Evolutionary conservation across 2,113 vertebrate species (phyloP), one percentile per base, ranked within the genome.

Genomic region (Paradoxurus hermaphroditus): DNA sequence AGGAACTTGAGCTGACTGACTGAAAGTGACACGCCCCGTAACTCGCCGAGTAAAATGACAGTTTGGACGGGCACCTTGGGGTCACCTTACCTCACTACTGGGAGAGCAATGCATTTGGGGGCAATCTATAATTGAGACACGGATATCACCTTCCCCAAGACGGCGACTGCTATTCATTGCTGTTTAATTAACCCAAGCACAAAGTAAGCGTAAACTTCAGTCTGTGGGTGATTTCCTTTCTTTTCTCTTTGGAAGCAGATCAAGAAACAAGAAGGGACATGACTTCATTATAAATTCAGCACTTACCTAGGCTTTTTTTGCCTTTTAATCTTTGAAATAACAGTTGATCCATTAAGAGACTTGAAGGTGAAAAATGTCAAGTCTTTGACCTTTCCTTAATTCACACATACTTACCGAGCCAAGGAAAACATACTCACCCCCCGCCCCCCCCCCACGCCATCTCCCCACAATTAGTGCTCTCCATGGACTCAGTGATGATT

Each of bases 161-260:
- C 36, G 7, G 68, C 2, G 68, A 73, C 68, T 59, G 9, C 14
- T 93, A 67, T 91, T 51, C 72, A 93, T 73, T 95, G 68, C 27
- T 39, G 93, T 97, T 94, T 53, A 98, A 98, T 77, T 82, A 97
- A 95, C 25, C 31, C 49, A 96, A 89, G 90, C 94, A 90, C 63
- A 97, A 56, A 97, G 73, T 8, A 31, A 83, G 36, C n/a, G 75
- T 90, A 95, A 83, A 31, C 51, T 97, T 90, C 29, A 82, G 90
- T 97, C 86, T 96, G 93, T 86, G 93, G 89, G 93, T 34, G 96
- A 96, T 98, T 97, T 94, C 51, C 78, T 94, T 98, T 97, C 84
- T 97, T 68, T 92, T 95, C 75, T 91, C 46, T 91, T 85, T 87
- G 94, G 92, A 98, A 84, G 77, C 62, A 92, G 84, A 94, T 96